Conservation (phyloP, 2,113 vertebrate genomes). For the Microcebus jonahi region DNA sequence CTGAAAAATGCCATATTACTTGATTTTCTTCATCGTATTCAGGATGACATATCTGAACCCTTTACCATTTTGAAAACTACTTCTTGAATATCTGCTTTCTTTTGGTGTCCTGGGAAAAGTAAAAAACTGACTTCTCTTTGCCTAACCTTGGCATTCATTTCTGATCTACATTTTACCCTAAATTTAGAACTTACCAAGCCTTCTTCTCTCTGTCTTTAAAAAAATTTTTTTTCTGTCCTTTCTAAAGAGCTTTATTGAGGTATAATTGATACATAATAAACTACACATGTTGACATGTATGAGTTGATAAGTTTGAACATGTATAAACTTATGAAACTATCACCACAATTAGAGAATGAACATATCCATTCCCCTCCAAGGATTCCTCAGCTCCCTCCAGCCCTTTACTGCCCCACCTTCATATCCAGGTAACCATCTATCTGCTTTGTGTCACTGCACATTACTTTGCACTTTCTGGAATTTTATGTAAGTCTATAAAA, state of each 20-base stretch:
- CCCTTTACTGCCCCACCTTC: not conserved
- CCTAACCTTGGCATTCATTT: not conserved
- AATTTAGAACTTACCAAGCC: not conserved
- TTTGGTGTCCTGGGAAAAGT: not conserved
- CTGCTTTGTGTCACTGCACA: not conserved
- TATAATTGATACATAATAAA: not conserved
- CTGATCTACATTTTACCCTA: not conserved
- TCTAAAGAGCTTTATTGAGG: not conserved
- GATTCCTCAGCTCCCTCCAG: not conserved
- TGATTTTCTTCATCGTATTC: not conserved
- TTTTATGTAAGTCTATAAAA: not conserved
- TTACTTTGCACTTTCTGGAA: not conserved
- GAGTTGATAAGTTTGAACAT: not conserved
- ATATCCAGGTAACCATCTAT: not conserved
- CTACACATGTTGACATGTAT: not conserved
- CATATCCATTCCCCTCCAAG: not conserved
- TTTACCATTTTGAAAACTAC: not conserved
- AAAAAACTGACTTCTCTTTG: not conserved
- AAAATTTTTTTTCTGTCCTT: too few relatives aligned
- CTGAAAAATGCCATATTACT: not conserved
- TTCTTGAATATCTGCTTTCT: slow-evolving; percentile 4
- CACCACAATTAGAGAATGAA: not conserved
- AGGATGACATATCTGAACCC: not conserved
- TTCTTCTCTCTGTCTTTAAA: not conserved
- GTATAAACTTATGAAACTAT: not conserved